Base-by-base conservation (phyloP, 2,113 vertebrate genomes). In the Anoplopoma fimbria region DNA sequence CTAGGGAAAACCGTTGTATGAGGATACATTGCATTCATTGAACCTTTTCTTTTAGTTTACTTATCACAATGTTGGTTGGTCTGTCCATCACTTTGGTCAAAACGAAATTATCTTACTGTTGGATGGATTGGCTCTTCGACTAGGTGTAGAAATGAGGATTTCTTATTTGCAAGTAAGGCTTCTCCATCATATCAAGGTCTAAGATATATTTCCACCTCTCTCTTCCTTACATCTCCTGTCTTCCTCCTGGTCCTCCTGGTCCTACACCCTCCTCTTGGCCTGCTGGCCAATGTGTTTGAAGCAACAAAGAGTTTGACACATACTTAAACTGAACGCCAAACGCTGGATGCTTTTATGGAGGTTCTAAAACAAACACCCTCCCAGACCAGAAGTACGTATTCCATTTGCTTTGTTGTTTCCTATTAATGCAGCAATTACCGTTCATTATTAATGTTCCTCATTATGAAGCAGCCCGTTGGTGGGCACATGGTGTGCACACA, bases 361-460 rank as follows among this genome's bases (percentile, higher is more conserved):
- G 74, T 79, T 88, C 82, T 86, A 90, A 91, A 90, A 90, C 82
- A 89, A 92, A 91, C 91, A 92, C 90, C 84, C 92, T 82, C 36
- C 75, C 77, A 84, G 81, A 84, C 81, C 84, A 90, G 84, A 90
- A 90, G 87, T 83, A 87, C 47, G 78, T 86, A 90, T 91, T 89
- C 78, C 71, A 86, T 89, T 91, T 86, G 69, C 67, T 84, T 81
- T 77, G 77, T 87, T 80, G 65, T 79, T 69, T 75, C 57, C 83
- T 86, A 73, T 86, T 88, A 77, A 82, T 83, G 72, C 72, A 75
- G 79, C 77, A 78, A 80, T 84, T 81, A 79, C 38, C 60, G 55
- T 38, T 65, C n/a, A 74, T 83, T 77, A 74, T 75, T 77, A 55
- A 58, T 58, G 73, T 61, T 60, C 23, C 70, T 78, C 47, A 67